Evolutionary conservation across 2,888 invertebrate genomes (phyloP).

Genomic region (Dusona sp.): DNA sequence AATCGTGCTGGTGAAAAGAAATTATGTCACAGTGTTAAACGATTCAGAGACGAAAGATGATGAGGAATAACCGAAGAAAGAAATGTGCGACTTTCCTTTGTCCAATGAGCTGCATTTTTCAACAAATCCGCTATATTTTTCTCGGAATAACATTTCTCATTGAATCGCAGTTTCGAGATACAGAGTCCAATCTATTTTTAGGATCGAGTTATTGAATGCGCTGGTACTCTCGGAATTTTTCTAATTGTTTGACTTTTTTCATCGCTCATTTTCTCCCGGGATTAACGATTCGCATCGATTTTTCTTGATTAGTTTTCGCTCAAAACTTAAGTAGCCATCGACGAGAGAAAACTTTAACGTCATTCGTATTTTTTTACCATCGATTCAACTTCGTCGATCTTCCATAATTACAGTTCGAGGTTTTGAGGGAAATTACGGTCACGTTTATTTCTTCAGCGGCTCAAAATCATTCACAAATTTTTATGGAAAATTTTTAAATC

Average conservation of each 20-base stretch:
- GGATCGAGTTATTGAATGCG: constrained; percentile 28
- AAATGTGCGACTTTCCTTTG: constrained; percentile 53
- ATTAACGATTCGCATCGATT: constrained; percentile 60
- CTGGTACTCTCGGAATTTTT: constrained; percentile 45
- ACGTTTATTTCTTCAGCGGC: background rate
- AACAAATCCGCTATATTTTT: constrained; percentile 43
- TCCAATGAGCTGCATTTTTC: constrained; percentile 40
- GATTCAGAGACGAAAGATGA: constrained; percentile 37
- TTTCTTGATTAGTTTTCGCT: constrained; percentile 16
- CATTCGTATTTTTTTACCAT: background rate
- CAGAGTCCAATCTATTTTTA: constrained; percentile 46
- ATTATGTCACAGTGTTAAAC: constrained; percentile 22
- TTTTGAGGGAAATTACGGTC: no score
- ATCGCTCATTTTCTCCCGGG: constrained; percentile 1
- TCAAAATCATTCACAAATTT: background rate
- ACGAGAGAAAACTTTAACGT: constrained; percentile 2
- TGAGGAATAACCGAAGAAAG: constrained; percentile 1
- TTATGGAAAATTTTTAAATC: background rate
- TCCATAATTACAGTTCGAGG: background rate
- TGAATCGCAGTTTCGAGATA: constrained; percentile 22
- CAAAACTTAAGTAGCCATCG: background rate
- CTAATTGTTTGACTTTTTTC: constrained; percentile 39
- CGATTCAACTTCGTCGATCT: background rate
- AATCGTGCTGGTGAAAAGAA: constrained; percentile 11
- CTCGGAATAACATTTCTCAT: constrained; percentile 50